Conservation (phyloP, 2,797 vertebrate species). For the Sebastes itinus region DNA sequence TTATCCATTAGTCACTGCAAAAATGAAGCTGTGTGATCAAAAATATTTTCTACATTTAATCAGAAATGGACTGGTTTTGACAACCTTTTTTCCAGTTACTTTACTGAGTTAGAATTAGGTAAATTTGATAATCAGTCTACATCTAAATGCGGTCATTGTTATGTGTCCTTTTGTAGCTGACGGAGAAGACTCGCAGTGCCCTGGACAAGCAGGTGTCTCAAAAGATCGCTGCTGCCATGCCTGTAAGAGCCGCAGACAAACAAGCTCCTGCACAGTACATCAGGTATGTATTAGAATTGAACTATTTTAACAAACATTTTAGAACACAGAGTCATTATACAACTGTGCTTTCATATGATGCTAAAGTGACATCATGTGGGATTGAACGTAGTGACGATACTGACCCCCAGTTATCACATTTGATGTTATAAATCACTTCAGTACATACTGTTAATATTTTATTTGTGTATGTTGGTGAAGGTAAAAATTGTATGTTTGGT, state of each 20-base stretch:
- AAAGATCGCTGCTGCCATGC: conserved; percentile 98
- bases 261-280: conserved; percentile 98
- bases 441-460: not conserved
- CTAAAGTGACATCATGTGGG: not conserved
- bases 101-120: not conserved
- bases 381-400: not conserved
- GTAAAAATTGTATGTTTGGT: not conserved
- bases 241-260: conserved; percentile 97
- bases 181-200: conserved; percentile 94
- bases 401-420: not conserved
- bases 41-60: not conserved
- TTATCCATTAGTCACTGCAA: not conserved
- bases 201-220: conserved; percentile 96
- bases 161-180: conserved; percentile 84
- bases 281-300: conserved; percentile 79
- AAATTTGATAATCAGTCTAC: not conserved
- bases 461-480: not conserved
- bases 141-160: not conserved
- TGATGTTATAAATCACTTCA: not conserved
- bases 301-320: not conserved
- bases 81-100: not conserved
- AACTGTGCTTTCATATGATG: not conserved
- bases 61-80: not conserved
- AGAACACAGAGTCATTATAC: not conserved
- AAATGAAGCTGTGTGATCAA: not conserved